These are phyloP conservation scores for Dolichallabes microphthalmus DNA, from an alignment of 2,113 vertebrate species.

Conservation along the genomic window DNA sequence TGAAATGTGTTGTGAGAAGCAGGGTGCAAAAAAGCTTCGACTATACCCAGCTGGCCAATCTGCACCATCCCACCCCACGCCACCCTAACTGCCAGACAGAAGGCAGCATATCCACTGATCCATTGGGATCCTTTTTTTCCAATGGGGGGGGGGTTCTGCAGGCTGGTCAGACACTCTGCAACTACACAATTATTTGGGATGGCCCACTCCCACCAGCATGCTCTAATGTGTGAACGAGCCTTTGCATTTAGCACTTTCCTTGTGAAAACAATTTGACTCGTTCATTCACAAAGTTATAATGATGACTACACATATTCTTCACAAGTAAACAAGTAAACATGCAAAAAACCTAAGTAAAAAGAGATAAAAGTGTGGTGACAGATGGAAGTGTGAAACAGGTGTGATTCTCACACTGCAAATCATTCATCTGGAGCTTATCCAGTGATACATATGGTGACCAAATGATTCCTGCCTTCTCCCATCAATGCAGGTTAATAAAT, in stretches of 20 bases:
- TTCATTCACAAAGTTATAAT: slow-evolving; percentile 29
- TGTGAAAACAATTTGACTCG: slow-evolving; percentile 15
- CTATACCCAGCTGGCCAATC: slow-evolving; percentile 55
- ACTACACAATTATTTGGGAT: not conserved
- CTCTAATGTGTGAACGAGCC: slow-evolving; percentile 8
- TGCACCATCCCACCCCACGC: not conserved
- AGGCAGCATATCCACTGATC: slow-evolving; percentile 14
- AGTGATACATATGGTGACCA: slow-evolving; percentile 67
- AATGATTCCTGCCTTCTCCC: slow-evolving; percentile 66
- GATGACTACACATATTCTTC: not conserved
- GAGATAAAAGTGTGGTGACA: not conserved
- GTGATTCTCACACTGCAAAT: slow-evolving; percentile 44
- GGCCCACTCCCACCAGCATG: not conserved
- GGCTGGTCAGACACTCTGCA: not conserved
- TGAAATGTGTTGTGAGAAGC: slow-evolving; percentile 57
- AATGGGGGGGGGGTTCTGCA: too few relatives aligned
- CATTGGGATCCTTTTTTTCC: slow-evolving; percentile 31
- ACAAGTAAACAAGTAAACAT: not conserved
- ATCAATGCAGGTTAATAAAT: slow-evolving; percentile 76
- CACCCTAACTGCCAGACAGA: slow-evolving; percentile 36
- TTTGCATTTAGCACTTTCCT: slow-evolving; percentile 23
- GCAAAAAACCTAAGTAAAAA: not conserved
- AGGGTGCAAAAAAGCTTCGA: slow-evolving; percentile 56
- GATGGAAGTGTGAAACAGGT: slow-evolving; percentile 8
- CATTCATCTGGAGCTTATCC: slow-evolving; percentile 66